Evolutionary conservation across 2,797 vertebrate genomes (phyloP).

Genomic region (Urocyon cinereoargenteus): DNA sequence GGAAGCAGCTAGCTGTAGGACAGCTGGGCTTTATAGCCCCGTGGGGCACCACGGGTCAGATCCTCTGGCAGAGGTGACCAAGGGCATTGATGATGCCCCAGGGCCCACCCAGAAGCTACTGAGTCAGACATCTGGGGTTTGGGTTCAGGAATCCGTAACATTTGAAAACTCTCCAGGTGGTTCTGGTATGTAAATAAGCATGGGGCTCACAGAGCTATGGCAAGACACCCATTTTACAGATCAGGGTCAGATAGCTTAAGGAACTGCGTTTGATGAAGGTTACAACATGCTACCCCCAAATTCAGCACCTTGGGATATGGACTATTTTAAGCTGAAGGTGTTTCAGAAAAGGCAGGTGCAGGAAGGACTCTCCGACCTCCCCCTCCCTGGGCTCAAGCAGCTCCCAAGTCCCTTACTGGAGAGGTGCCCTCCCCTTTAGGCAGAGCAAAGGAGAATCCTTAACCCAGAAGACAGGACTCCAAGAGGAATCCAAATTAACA

Average conservation of each 20-base stretch:
- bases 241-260: background rate
- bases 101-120: background rate
- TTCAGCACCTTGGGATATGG: background rate
- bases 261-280: background rate
- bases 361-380: background rate
- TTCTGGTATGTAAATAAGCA: background rate
- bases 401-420: background rate
- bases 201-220: background rate
- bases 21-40: background rate
- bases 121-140: background rate
- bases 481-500: background rate
- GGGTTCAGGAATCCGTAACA: background rate
- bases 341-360: background rate
- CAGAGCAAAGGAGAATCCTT: background rate
- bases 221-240: background rate
- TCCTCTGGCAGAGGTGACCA: background rate
- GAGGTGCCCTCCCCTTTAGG: background rate
- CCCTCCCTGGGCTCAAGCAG: background rate
- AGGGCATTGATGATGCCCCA: background rate
- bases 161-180: background rate
- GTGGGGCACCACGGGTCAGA: background rate
- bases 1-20: background rate
- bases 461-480: background rate
- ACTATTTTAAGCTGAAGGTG: background rate
- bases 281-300: background rate